These are phyloP conservation scores for Homalodisca vitripennis DNA, from an alignment of 1,140 invertebrate genomes.

Conservation along the genomic window DNA sequence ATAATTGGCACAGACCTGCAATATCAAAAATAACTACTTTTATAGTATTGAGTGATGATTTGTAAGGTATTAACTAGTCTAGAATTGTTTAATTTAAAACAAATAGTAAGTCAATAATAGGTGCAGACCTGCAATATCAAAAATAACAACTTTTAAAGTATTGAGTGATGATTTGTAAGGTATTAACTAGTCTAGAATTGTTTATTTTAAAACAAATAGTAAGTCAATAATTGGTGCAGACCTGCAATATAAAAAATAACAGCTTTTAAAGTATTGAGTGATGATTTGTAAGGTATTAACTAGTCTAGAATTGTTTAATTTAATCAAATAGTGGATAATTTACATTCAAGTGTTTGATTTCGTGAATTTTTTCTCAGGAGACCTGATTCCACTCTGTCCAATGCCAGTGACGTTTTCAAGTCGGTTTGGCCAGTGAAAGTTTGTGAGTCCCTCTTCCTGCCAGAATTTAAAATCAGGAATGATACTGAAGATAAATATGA, in stretches of 20 bases:
- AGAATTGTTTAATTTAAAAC: too few relatives aligned
- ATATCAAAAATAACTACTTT: too few relatives aligned
- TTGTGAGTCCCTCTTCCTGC: slow-evolving; percentile 74
- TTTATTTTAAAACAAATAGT: neutral
- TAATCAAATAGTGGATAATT: neutral
- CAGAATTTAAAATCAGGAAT: slow-evolving; percentile 72
- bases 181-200: too few relatives aligned
- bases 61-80: too few relatives aligned
- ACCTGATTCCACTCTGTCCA: slow-evolving; percentile 59
- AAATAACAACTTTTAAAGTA: too few relatives aligned
- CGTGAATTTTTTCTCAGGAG: slow-evolving; percentile 57
- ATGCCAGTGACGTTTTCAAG: slow-evolving; percentile 61
- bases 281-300: neutral
- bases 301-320: neutral
- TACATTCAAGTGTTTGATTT: neutral
- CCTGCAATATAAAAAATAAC: neutral
- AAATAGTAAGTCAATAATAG: too few relatives aligned
- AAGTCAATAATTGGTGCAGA: neutral
- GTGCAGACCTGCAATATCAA: too few relatives aligned
- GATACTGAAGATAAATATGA: slow-evolving; percentile 58
- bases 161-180: too few relatives aligned
- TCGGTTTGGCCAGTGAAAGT: slow-evolving; percentile 73
- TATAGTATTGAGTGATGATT: too few relatives aligned
- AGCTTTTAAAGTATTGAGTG: neutral
- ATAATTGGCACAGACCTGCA: too few relatives aligned